phyloP scores from a whole-genome alignment of 2,113 vertebrate species.

The Pseudopipra pipra region DNA sequence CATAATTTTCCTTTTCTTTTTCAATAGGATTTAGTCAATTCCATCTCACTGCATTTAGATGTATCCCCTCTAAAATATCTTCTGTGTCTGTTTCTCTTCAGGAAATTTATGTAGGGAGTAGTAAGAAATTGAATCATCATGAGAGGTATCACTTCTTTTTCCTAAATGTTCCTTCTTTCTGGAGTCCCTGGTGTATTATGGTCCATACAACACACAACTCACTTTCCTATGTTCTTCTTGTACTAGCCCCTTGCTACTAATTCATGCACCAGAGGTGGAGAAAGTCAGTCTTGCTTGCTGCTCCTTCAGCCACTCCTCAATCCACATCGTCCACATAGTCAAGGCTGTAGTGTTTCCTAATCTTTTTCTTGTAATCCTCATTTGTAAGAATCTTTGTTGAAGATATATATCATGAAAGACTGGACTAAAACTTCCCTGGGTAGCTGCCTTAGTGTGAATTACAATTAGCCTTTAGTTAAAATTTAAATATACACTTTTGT shows the following conservation, averaged over 20 bases:
- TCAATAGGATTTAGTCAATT: background rate
- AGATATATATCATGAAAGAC: background rate
- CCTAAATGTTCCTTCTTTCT: background rate
- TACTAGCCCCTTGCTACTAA: background rate
- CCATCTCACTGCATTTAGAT: background rate
- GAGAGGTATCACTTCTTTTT: background rate
- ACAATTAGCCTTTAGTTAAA: background rate
- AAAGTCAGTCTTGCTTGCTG: background rate
- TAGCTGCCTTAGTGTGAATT: background rate
- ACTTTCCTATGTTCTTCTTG: background rate
- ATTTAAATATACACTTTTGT: background rate
- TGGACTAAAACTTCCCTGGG: background rate
- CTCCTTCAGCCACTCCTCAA: background rate
- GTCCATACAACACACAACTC: background rate
- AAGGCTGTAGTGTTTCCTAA: background rate
- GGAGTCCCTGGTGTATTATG: background rate
- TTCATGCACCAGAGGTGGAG: background rate
- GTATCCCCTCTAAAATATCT: background rate
- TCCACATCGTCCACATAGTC: background rate
- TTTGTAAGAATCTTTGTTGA: background rate
- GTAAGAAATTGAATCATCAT: background rate
- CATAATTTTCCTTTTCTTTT: background rate
- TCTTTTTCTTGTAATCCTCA: background rate
- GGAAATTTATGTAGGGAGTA: background rate
- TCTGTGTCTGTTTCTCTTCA: background rate